Evolutionary conservation across 2,888 invertebrate species (phyloP), one percentile per base, ranked within the genome.

Genomic region (Leucophenga montana): DNA sequence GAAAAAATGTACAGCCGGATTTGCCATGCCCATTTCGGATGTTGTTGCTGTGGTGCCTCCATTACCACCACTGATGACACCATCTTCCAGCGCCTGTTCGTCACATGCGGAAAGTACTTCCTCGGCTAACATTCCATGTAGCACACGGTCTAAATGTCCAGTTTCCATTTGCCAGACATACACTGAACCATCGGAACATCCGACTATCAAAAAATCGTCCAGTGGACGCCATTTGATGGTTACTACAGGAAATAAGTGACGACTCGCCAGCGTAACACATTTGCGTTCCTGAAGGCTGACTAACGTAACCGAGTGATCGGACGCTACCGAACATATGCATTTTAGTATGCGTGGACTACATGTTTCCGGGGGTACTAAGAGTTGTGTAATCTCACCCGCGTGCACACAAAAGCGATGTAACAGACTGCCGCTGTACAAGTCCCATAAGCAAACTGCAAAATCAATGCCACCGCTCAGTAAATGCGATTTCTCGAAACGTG

Each of bases 81-180:
- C 74, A 27, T 92, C 92, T 73, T 95, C 92, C 4, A 82, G 76
- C 3, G 90, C 91, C 82, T 94, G 93, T 85, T 96, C 96, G 85
- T 98, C 97, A 85, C 98, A 99, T 0, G 99, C 99, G 66, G 94
- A 93, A 65, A 99, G 89, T 4, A 99, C 97, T 87, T 99, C 98
- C 86, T 98, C 98, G 0, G 98, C 98, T 71, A 96, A 93, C 90
- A 98, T 95, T 91, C 95, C 98, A 87, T 98, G 97, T 0, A 98
- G 90, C 11, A 99, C 98, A 65, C 99, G 92, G 88, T 99, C 99
- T 81, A 99, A 89, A 86, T 98, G 97, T 0, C 98, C 98, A 1
- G 99, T 99, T 90, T 99, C 99, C 98, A 99, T 99, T 91, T 99
- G 99, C 99, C 99, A 99, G 0, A 99, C 97, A 88, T 98, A 98